phyloP scores from a whole-genome alignment of 1,140 invertebrate species.

The Ditylenchus dipsaci region DNA sequence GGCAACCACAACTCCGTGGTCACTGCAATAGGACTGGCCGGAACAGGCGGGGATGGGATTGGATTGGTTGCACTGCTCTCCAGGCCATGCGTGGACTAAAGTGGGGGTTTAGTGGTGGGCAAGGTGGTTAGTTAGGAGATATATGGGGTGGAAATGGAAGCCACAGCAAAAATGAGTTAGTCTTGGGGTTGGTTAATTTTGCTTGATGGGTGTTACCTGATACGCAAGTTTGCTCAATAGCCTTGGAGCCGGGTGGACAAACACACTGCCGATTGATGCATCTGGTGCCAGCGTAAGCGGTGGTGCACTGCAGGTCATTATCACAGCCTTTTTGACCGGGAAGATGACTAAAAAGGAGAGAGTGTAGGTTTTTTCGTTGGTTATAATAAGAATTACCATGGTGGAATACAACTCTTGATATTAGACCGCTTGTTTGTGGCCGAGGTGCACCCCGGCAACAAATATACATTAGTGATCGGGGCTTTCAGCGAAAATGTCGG shows the following conservation, averaged over 20 bases:
- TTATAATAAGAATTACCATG: too few relatives aligned
- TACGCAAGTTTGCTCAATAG: slow-evolving; percentile 56
- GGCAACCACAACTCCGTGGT: slow-evolving; percentile 24
- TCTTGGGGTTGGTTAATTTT: background rate
- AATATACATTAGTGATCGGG: too few relatives aligned
- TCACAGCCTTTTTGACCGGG: slow-evolving; percentile 54
- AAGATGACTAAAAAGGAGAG: slow-evolving; percentile 56
- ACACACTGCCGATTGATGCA: slow-evolving; percentile 53
- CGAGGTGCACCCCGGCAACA: too few relatives aligned
- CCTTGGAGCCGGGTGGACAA: slow-evolving; percentile 48
- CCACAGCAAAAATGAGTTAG: too few relatives aligned
- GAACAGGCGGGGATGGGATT: slow-evolving; percentile 24
- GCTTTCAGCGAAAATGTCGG: too few relatives aligned
- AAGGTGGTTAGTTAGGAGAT: slow-evolving; percentile 8
- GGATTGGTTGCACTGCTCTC: slow-evolving; percentile 18
- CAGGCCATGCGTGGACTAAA: slow-evolving; percentile 34
- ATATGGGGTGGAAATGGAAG: background rate
- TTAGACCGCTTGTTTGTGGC: too few relatives aligned
- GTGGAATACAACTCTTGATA: too few relatives aligned
- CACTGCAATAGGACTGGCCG: slow-evolving; percentile 18
- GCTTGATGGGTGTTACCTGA: slow-evolving; percentile 35
- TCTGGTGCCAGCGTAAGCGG: slow-evolving; percentile 46
- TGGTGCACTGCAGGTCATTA: slow-evolving; percentile 48
- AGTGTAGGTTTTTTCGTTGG: too few relatives aligned
- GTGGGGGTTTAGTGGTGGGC: slow-evolving; percentile 9